Percentiles rank a stretch among this genome's conserved stretches.
phyloP scores from a whole-genome alignment of 2,888 invertebrate genomes.

The Cosmia pyralina region DNA sequence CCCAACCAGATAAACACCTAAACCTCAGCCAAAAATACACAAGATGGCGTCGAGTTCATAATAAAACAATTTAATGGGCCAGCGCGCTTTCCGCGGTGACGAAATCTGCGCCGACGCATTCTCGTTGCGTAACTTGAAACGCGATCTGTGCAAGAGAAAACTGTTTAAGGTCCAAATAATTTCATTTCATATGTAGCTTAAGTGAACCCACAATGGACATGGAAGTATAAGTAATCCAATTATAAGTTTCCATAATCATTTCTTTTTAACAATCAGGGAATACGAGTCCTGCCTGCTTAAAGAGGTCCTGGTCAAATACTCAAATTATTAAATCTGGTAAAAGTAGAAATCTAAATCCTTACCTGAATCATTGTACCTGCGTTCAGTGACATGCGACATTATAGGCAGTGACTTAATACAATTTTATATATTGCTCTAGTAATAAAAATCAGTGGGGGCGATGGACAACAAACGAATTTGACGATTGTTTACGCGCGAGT shows the following conservation, averaged over 20 bases:
- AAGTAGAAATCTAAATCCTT: neutral
- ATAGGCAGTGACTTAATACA: neutral
- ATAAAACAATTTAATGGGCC: constrained; percentile 91
- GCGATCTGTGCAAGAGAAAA: constrained; percentile 87
- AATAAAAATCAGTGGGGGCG: constrained; percentile 63
- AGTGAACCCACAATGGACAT: constrained; percentile 58
- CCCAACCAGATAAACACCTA: constrained; percentile 90
- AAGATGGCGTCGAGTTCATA: constrained; percentile 90
- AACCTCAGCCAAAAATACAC: constrained; percentile 90
- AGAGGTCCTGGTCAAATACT: neutral
- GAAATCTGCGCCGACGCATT: constrained; percentile 89
- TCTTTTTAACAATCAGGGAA: neutral
- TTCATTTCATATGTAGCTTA: constrained; percentile 73
- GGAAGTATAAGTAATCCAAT: constrained; percentile 9
- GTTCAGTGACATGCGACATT: neutral
- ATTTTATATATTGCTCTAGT: constrained; percentile 46
- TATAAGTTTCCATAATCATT: neutral
- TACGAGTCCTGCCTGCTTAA: no score
- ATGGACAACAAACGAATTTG: constrained; percentile 79
- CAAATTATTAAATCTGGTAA: neutral
- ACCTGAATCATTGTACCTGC: neutral
- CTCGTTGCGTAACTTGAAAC: constrained; percentile 87
- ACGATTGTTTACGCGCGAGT: constrained; percentile 85
- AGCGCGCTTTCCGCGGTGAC: constrained; percentile 90
- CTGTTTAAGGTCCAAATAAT: constrained; percentile 85